Base-by-base conservation (phyloP, 2,113 vertebrate species). In the Anguilla rostrata region DNA sequence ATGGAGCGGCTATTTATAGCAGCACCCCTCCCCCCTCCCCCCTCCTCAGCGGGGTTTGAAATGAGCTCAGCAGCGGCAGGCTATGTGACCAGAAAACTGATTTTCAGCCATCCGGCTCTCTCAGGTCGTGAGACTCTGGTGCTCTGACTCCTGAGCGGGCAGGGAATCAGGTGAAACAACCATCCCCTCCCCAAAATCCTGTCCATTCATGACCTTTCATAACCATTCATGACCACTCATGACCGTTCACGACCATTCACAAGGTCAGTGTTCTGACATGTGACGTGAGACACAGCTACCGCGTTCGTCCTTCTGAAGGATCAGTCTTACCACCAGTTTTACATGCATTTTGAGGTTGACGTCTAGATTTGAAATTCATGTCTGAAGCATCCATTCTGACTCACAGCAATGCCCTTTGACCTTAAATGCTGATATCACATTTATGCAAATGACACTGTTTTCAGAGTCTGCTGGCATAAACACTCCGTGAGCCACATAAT, bases 1-100 rank as follows among this genome's bases (percentile, higher is more conserved):
- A 84, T 90, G 83, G 86, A 71, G 78, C 40, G 20, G 82, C 87
- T 96, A 94, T 93, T 93, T 92, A 92, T 94, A 95, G 91, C 60
- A 79, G 41, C 84, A 81, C 83, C 14, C 81, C n/a, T n/a, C 85
- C 89, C 86, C 85, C 46, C 87, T 71, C 16, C 81, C 85, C 89
- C 86, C 85, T 40, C 87, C 75, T 90, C 84, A 89, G 87, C 89
- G 85, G 86, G 83, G 82, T 80, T 83, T 87, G 87, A 93, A 93
- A 94, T 90, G 90, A 90, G 88, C 83, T 89, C 84, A 89, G 89
- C 86, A 87, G 89, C 83, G 46, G 87, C 90, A 83, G 87, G 87
- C 60, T 80, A 88, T 34, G 57, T 87, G 87, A 87, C 89, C 84
- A 71, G 87, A 22, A 87, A 87, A 82, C 49, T 85, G 85, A 87